A percentile compares a stretch with the other conserved stretches of the same genome.
Evolutionary conservation across 92 coral and sea anemone genomes (phyloP).

Genomic region (Paragorgia papillata): DNA sequence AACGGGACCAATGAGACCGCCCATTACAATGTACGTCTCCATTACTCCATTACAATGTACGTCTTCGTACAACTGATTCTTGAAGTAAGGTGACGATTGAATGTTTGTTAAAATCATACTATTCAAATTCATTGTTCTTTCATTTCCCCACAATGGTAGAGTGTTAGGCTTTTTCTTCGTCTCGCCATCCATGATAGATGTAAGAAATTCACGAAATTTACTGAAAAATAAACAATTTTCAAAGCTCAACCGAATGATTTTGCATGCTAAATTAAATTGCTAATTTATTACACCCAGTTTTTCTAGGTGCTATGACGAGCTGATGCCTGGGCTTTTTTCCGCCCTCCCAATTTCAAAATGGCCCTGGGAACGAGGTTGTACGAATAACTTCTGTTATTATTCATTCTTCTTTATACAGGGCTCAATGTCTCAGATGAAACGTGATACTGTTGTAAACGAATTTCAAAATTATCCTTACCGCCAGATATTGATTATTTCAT

Average conservation of each 20-base stretch:
- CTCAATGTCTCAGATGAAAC: conserved; percentile 49
- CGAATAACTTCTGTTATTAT: background rate
- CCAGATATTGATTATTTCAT: conserved; percentile 49
- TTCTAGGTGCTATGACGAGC: too few species aligned
- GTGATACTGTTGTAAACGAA: conserved; percentile 36
- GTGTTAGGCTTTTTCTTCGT: conserved; percentile 77
- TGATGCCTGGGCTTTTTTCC: too few species aligned
- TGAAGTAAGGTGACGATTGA: conserved; percentile 97
- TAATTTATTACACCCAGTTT: too few species aligned
- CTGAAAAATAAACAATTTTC: too few species aligned
- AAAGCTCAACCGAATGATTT: too few species aligned
- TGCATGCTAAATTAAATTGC: too few species aligned
- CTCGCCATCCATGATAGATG: conserved; percentile 50
- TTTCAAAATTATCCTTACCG: conserved; percentile 50
- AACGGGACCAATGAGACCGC: too few species aligned
- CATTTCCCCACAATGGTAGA: conserved; percentile 94
- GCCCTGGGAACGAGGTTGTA: too few species aligned
- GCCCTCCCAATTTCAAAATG: too few species aligned
- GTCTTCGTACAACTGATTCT: conserved; percentile 88
- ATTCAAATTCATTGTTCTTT: conserved; percentile 96
- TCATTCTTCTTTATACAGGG: conserved; percentile 24
- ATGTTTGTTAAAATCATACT: conserved; percentile 90
- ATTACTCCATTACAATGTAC: too few species aligned
- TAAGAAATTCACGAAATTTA: too few species aligned
- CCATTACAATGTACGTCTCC: too few species aligned